A percentile compares a stretch with the other conserved stretches of the same genome.
These are phyloP conservation scores for Pseudochaenichthys georgianus DNA, from an alignment of 2,797 vertebrate species.

Conservation along the genomic window DNA sequence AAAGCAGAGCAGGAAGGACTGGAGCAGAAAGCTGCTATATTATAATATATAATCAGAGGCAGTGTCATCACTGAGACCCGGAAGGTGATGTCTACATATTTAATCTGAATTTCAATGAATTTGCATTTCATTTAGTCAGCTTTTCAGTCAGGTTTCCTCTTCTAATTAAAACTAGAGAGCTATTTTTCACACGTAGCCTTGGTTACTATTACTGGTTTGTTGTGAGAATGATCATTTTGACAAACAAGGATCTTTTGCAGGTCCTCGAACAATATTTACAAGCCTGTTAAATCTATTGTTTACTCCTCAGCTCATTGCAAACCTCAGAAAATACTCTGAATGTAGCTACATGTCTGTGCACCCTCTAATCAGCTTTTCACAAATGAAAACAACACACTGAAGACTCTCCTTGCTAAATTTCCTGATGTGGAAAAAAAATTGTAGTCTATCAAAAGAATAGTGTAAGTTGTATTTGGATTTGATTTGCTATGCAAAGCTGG, in stretches of 20 bases:
- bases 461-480: neutral
- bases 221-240: slow-evolving; percentile 17
- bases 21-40: slow-evolving; percentile 25
- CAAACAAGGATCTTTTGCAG: slow-evolving; percentile 13
- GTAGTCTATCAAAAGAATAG: neutral
- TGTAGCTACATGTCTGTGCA: neutral
- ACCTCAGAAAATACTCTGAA: neutral
- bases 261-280: slow-evolving; percentile 32
- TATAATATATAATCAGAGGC: slow-evolving; percentile 39
- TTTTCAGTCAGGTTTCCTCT: slow-evolving; percentile 10
- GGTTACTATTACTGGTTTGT: slow-evolving; percentile 15
- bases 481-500: neutral
- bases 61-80: slow-evolving; percentile 38
- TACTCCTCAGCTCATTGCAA: slow-evolving; percentile 17
- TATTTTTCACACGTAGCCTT: slow-evolving; percentile 6
- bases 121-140: slow-evolving; percentile 34
- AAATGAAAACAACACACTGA: neutral
- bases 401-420: slow-evolving; percentile 1
- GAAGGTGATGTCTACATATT: slow-evolving; percentile 41
- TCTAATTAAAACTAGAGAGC: slow-evolving; percentile 21
- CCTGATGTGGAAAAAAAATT: neutral
- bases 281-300: slow-evolving; percentile 18
- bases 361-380: slow-evolving; percentile 19
- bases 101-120: slow-evolving; percentile 46
- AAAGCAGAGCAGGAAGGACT: slow-evolving; percentile 26